Percentiles rank a stretch among this genome's conserved stretches.
phyloP scores from a whole-genome alignment of 2,797 vertebrate genomes.

The Malacoraja senta region DNA sequence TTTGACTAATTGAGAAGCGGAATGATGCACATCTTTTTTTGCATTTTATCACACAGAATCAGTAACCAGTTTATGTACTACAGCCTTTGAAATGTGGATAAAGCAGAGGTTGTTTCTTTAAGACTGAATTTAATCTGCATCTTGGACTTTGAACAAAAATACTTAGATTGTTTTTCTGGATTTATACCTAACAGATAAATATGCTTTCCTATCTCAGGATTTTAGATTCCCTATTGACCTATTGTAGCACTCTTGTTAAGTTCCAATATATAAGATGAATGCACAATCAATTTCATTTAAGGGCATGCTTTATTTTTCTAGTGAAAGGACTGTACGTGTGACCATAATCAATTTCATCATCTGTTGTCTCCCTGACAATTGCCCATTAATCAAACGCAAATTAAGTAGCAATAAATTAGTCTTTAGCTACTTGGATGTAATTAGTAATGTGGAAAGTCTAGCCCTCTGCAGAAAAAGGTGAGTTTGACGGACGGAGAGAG shows the following conservation, averaged over 20 bases:
- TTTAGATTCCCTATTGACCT: background rate
- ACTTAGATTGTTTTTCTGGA: background rate
- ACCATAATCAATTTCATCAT: background rate
- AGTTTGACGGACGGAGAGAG: too few relatives aligned
- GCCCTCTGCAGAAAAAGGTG: too few relatives aligned
- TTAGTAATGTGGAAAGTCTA: background rate
- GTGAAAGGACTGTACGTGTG: background rate
- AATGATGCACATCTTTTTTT: background rate
- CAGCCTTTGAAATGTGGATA: background rate
- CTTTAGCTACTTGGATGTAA: background rate
- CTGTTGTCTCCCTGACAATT: background rate
- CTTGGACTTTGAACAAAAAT: background rate
- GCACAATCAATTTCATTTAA: slow-evolving; percentile 20
- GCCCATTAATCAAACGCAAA: background rate
- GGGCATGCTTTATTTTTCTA: background rate
- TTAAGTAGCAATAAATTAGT: background rate
- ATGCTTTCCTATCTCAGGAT: background rate
- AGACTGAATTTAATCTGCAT: background rate
- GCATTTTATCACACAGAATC: background rate
- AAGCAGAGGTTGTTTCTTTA: background rate
- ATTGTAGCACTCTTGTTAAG: background rate
- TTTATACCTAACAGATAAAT: background rate
- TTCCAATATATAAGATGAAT: background rate
- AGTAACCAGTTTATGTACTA: background rate
- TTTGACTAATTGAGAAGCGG: background rate